Evolutionary conservation across 1,140 invertebrate genomes (phyloP), one percentile per base, ranked within the genome.

Genomic region (Oncopodura yosiiana): DNA sequence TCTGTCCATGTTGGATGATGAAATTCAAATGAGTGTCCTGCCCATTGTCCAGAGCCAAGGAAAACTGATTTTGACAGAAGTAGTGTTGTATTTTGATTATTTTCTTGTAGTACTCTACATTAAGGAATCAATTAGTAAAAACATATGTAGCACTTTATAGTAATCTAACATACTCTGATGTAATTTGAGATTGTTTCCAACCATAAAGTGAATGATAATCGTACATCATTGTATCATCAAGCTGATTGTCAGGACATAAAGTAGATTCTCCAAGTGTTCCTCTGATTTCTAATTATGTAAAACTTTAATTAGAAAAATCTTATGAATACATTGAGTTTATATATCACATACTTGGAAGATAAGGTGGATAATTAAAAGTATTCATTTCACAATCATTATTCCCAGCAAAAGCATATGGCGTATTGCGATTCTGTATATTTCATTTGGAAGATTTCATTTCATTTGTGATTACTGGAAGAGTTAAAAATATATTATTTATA

Each of bases 51-150:
- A 51, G 68, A 66, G 36, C 78, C 73, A 6, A 73, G 57, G 66
- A 73, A 80, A 1, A 74, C 77, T 16, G 77, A 77, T 27, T 76
- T 64, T 23, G 74, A 71, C 12, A 78, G 66, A 0, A 77, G 61
- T 8, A 69, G 63, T 8, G 66, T 58, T 12, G 70, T 30, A 49
- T 65, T 64, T n/a, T 54, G 43, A 26, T 38, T 16, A 16, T 44
- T 51, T 32, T 36, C 51, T 14, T 48, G 21, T 26, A 61, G 46
- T 12, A 32, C 86, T 76, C 67, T 80, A 75, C n/a, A 67, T 70
- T 56, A 87, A 65, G 3, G 80, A 82, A 53, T n/a, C n/a, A n/a
- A n/a, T n/a, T n/a, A n/a, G 84, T 87, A 67, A 46, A 68, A 70
- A 14, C 23, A 29, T 45, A 6, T 5, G 9, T 27, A n/a, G 18